Base-by-base conservation (phyloP, 2,888 invertebrate genomes). In the Cremastinae sp. region DNA sequence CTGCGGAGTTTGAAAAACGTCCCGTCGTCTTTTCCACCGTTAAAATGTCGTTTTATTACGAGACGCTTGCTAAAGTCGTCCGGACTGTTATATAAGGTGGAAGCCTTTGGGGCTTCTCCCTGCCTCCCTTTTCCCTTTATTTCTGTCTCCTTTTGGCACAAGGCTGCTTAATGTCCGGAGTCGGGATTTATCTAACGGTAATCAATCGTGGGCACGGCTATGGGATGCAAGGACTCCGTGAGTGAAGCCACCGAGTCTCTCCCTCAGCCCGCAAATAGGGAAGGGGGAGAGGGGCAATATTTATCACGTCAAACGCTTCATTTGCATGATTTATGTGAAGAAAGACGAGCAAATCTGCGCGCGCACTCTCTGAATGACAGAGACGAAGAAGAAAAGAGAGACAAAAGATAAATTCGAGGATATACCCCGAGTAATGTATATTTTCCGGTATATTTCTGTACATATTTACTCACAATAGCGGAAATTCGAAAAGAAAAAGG, bases 231-330 rank as follows among this genome's bases (percentile, higher is more conserved):
- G 78, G 71, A 71, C 75, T 75, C 70, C 75, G 59, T 14, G 22
- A 43, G 75, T 61, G 66, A 78, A 65, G 64, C 75, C 65, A 69
- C 73, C 74, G 51, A 34, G 45, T 28, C 28, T 62, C 36, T 34
- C 70, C 34, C 69, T 77, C 41, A 45, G 45, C 34, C 54, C 28
- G 5, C 2, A 28, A 3, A 28, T 28, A 28, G 5, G 5, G 28
- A 28, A 54, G 51, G 80, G 82, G 83, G 84, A 80, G 81, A 81
- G 83, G 81, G 83, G 84, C 82, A 85, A 86, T 87, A 87, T 88
- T 88, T 88, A 88, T 88, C 88, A 88, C 86, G 85, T 85, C 87
- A 85, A 86, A 86, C 83, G 86, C 83, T 87, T 87, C 85, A 87
- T 87, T 88, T 86, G 83, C 86, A 87, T 88, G 88, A 88, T 88